phyloP scores from a whole-genome alignment of 2,797 vertebrate species.

The Acomys russatus region DNA sequence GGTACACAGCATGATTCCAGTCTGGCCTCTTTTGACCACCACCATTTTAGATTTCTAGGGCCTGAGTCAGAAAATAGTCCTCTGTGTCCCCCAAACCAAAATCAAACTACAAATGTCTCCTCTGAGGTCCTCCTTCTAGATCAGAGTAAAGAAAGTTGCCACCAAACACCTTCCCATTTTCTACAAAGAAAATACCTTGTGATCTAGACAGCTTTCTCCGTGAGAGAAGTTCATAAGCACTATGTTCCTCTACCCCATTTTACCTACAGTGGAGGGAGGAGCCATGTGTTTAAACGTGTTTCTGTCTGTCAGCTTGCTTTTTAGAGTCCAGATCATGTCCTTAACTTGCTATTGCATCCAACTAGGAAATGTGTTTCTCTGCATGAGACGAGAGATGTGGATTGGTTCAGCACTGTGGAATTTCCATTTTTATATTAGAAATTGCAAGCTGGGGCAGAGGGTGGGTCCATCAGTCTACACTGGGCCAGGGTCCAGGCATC shows the following conservation, averaged over 20 bases:
- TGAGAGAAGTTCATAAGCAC: background rate
- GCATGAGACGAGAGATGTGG: background rate
- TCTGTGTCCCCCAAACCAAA: background rate
- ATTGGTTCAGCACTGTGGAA: background rate
- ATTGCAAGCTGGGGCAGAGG: background rate
- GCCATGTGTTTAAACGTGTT: background rate
- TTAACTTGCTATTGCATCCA: background rate
- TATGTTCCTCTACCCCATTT: background rate
- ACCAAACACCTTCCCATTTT: background rate
- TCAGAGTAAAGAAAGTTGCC: background rate
- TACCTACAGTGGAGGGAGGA: background rate
- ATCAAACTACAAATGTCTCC: background rate
- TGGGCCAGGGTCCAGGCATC: background rate
- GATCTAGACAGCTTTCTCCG: background rate
- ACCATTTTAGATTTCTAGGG: background rate
- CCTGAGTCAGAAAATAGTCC: background rate
- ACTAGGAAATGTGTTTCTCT: background rate
- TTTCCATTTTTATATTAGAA: slow-evolving; percentile 10
- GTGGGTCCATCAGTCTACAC: background rate
- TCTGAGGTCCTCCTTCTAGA: background rate
- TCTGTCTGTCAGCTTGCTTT: background rate
- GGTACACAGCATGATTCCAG: background rate
- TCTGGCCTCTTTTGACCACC: background rate
- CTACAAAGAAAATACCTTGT: slow-evolving; percentile 6
- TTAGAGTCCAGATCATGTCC: background rate